Percentiles rank a stretch among this genome's conserved stretches.
Evolutionary conservation across 2,797 vertebrate species (phyloP).

Genomic region (Okamejei kenojei): DNA sequence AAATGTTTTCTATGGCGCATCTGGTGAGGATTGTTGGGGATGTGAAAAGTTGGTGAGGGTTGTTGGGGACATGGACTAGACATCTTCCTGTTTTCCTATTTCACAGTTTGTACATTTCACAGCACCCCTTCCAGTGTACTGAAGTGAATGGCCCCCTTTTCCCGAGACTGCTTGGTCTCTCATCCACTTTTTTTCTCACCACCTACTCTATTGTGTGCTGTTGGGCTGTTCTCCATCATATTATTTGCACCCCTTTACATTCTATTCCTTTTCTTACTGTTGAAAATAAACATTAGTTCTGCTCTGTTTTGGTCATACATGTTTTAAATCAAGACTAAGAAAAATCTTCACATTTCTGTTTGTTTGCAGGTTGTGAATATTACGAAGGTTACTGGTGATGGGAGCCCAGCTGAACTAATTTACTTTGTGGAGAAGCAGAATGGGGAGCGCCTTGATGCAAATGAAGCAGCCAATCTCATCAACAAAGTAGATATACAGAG

Average conservation of each 20-base stretch:
- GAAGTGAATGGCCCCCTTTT: too few relatives aligned
- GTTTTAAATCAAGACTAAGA: not conserved
- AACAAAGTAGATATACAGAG: constrained; percentile 86
- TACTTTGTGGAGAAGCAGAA: constrained; percentile 86
- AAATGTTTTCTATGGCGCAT: too few relatives aligned
- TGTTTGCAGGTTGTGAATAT: constrained; percentile 74
- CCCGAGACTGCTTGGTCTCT: too few relatives aligned
- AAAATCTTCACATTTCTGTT: not conserved
- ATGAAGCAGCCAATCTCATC: constrained; percentile 71
- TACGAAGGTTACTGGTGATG: constrained; percentile 65
- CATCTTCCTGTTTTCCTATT: not conserved
- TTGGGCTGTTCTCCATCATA: not conserved
- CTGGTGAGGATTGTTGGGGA: too few relatives aligned
- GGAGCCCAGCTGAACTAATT: constrained; percentile 78
- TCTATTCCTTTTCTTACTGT: not conserved
- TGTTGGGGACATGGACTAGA: not conserved
- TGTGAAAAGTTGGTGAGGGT: too few relatives aligned
- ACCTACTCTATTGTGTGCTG: not conserved
- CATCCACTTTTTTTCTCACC: not conserved
- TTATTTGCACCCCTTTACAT: not conserved
- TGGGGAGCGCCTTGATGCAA: constrained; percentile 72
- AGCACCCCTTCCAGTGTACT: not conserved
- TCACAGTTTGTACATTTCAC: not conserved
- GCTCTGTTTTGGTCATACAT: not conserved
- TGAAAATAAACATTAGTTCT: not conserved